Evolutionary conservation across 1,140 invertebrate species (phyloP).

Genomic region (Papilio machaon): DNA sequence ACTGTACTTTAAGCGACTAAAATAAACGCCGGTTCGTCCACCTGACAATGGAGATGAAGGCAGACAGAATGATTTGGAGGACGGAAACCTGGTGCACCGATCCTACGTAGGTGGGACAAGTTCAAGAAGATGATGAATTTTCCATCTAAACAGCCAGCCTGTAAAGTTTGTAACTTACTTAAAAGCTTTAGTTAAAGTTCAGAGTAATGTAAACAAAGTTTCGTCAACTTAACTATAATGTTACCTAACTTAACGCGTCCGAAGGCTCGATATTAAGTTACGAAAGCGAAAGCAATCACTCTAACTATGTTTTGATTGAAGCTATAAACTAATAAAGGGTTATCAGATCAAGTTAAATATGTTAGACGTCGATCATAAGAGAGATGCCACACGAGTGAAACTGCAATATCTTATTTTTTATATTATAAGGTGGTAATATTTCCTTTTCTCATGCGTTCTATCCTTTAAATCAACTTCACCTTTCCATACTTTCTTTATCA

Average conservation of each 20-base stretch:
- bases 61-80: too few relatives aligned
- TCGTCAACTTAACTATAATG: neutral
- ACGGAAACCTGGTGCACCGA: too few relatives aligned
- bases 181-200: slow-evolving; percentile 6
- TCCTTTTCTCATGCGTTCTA: too few relatives aligned
- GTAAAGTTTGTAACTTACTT: neutral
- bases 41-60: too few relatives aligned
- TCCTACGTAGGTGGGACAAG: too few relatives aligned
- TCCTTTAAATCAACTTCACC: too few relatives aligned
- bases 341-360: slow-evolving; percentile 10
- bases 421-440: too few relatives aligned
- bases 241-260: neutral
- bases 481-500: too few relatives aligned
- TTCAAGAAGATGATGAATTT: too few relatives aligned
- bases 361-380: neutral
- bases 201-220: slow-evolving; percentile 11
- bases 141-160: neutral
- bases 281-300: slow-evolving; percentile 6
- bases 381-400: neutral
- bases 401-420: too few relatives aligned
- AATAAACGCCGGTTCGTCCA: neutral
- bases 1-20: neutral
- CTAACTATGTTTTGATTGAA: slow-evolving; percentile 5
- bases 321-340: neutral
- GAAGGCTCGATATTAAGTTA: neutral